These are phyloP conservation scores for Blomia tropicalis DNA, from an alignment of 2,888 invertebrate genomes.

Conservation along the genomic window DNA sequence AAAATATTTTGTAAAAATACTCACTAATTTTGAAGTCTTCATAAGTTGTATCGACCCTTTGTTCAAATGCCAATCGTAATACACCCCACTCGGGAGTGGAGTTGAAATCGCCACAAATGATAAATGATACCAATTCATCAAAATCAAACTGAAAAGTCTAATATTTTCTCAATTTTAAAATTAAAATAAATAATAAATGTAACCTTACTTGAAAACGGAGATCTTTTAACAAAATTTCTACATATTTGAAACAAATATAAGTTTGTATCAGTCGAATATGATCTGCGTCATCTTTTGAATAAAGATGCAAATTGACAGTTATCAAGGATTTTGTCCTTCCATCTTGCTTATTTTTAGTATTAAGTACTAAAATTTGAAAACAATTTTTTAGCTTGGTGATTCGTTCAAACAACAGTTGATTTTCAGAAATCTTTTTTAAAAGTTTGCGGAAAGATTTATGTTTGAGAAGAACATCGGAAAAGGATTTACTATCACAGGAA, in stretches of 20 bases:
- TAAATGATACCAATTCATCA: slow-evolving; percentile 44
- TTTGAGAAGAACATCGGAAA: slow-evolving; percentile 38
- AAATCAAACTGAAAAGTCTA: too few species aligned
- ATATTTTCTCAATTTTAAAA: slow-evolving; percentile 33
- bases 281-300: slow-evolving; percentile 78
- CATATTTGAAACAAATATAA: slow-evolving; percentile 52
- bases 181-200: neutral
- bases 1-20: slow-evolving; percentile 31
- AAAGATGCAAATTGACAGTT: slow-evolving; percentile 73
- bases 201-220: slow-evolving; percentile 21
- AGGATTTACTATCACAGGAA: neutral
- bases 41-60: slow-evolving; percentile 47
- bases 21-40: slow-evolving; percentile 64
- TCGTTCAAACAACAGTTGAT: slow-evolving; percentile 20
- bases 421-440: neutral
- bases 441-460: slow-evolving; percentile 37
- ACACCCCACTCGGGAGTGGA: slow-evolving; percentile 67
- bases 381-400: slow-evolving; percentile 37
- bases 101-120: slow-evolving; percentile 86
- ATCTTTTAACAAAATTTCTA: slow-evolving; percentile 44
- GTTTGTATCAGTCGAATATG: slow-evolving; percentile 74
- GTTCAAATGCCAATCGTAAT: slow-evolving; percentile 56
- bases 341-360: slow-evolving; percentile 28
- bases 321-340: slow-evolving; percentile 32
- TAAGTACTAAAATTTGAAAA: slow-evolving; percentile 30